Evolutionary conservation across 2,113 vertebrate species (phyloP), one percentile per base, ranked within the genome.

Genomic region (Alexandromys fortis): DNA sequence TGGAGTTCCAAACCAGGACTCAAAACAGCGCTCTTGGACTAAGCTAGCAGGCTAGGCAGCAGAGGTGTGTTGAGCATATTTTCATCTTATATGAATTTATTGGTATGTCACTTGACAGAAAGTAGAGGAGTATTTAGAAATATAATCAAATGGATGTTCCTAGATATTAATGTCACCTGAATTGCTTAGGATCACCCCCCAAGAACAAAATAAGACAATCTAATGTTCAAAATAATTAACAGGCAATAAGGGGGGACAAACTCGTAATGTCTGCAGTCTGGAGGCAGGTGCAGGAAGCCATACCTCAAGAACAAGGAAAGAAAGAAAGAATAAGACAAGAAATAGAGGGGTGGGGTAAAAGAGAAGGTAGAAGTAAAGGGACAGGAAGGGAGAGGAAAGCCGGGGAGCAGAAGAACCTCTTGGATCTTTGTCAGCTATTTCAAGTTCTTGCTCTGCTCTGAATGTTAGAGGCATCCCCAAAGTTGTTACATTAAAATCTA

Each of bases 361-460:
- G 2, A 21, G 26, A 65, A 85, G 28, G 1, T 9, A 45, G n/a
- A 76, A 13, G 5, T 28, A 42, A 67, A 4, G 17, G 35, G 26
- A 68, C 2, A 4, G 2, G 1, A 38, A 12, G 5, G 12, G 35
- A n/a, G 9, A 24, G 21, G 7, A 24, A 19, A 7, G 3, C 3
- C 0, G 2, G 6, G 2, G 24, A 6, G 5, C 26, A 47, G 10
- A 13, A 16, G 1, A 73, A 16, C 1, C 35, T 94, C 90, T 96
- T 94, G 38, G 94, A 96, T 98, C 94, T 38, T 12, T 96, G 89
- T 76, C 52, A 91, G 67, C 77, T 85, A 8, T 35, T 52, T 30
- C 47, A 96, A 96, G 5, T 3, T 42, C 13, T 10, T 70, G 19
- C 13, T 85, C 4, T 21, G 0, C 0, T 47, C 24, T 42, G 33